Conservation (phyloP, 2,797 vertebrate species). For the Fistularia tabacaria region DNA sequence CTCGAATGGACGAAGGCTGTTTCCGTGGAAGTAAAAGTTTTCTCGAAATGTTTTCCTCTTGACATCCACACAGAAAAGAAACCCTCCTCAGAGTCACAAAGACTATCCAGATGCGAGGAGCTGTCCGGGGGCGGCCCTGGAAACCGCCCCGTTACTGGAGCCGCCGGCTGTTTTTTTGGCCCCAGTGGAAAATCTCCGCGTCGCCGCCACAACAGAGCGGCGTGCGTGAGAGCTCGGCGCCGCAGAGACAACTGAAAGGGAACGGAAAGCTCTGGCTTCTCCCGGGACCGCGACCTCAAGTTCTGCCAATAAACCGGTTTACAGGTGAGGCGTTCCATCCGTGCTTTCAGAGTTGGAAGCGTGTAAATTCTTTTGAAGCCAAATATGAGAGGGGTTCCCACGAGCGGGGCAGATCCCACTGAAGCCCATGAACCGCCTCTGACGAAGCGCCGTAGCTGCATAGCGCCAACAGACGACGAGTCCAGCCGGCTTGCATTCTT, state of each 20-base stretch:
- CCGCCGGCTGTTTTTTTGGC: constrained; percentile 42
- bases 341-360: background rate
- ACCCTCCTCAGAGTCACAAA: too few relatives aligned
- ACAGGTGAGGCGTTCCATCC: constrained; percentile 18
- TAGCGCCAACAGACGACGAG: constrained; percentile 12
- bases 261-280: constrained; percentile 25
- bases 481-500: constrained; percentile 20
- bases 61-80: too few relatives aligned
- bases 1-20: too few relatives aligned
- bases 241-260: constrained; percentile 26
- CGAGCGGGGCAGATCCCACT: background rate
- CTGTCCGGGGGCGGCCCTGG: constrained; percentile 18
- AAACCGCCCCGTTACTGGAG: constrained; percentile 61
- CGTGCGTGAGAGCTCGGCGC: constrained; percentile 32
- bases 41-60: too few relatives aligned
- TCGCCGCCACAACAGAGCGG: constrained; percentile 46
- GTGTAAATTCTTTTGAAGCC: constrained; percentile 2
- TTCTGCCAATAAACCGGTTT: constrained; percentile 7
- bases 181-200: constrained; percentile 26
- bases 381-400: constrained; percentile 4
- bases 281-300: constrained; percentile 10
- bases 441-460: constrained; percentile 9
- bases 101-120: too few relatives aligned
- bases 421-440: too few relatives aligned
- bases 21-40: too few relatives aligned